phyloP scores from a whole-genome alignment of 1,140 invertebrate genomes.

The Hyles euphorbiae region DNA sequence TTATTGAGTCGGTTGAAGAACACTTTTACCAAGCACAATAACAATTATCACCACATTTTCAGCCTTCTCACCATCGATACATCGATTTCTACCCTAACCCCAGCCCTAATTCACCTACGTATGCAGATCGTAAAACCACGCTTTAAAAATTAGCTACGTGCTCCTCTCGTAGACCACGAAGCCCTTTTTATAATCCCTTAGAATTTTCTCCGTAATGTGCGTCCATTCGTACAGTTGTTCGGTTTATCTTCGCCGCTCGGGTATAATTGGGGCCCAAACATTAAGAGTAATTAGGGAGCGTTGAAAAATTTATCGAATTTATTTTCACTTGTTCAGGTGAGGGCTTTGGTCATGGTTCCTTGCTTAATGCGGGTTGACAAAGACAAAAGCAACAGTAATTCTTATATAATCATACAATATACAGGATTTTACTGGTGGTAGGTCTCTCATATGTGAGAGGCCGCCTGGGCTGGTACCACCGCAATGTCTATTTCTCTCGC shows the following conservation, averaged over 20 bases:
- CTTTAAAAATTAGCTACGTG: constrained; percentile 64
- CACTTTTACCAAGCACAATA: no score
- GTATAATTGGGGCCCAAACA: constrained; percentile 8
- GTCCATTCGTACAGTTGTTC: constrained; percentile 57
- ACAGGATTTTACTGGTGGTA: no score
- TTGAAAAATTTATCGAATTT: constrained; percentile 6
- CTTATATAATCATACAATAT: no score
- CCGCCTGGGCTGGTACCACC: no score
- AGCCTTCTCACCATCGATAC: no score
- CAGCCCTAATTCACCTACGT: constrained; percentile 46
- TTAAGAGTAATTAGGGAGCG: constrained; percentile 2
- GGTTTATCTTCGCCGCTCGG: constrained; percentile 32
- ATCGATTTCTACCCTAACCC: not conserved
- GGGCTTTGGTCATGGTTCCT: no score
- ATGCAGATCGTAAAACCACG: constrained; percentile 57
- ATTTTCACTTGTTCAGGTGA: not conserved
- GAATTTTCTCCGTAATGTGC: constrained; percentile 61
- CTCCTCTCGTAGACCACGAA: constrained; percentile 29
- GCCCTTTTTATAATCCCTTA: constrained; percentile 67
- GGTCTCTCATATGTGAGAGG: no score
- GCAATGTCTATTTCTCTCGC: no score
- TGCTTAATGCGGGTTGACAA: no score
- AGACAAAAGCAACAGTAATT: no score
- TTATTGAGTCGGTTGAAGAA: no score
- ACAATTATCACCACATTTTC: no score